Percentiles rank a stretch among this genome's conserved stretches.
These are phyloP conservation scores for Pungitius pungitius DNA, from an alignment of 2,113 vertebrate genomes.

Conservation along the genomic window DNA sequence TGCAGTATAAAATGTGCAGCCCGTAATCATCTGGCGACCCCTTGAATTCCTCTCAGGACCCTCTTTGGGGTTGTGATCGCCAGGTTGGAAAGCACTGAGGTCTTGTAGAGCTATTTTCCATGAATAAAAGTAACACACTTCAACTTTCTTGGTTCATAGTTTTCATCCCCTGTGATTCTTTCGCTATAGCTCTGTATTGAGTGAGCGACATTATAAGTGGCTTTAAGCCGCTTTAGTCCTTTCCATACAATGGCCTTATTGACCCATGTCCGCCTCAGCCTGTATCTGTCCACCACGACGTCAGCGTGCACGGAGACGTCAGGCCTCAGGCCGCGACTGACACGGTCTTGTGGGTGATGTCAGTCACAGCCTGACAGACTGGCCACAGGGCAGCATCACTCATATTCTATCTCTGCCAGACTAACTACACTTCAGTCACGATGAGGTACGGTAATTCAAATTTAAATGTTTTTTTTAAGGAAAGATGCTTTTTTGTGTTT, in stretches of 20 bases:
- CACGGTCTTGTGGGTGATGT: slow-evolving; percentile 64
- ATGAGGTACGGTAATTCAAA: slow-evolving; percentile 52
- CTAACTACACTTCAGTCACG: slow-evolving; percentile 26
- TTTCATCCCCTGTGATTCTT: not conserved
- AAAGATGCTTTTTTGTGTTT: not conserved
- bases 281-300: slow-evolving; percentile 23
- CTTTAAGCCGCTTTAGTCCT: slow-evolving; percentile 10
- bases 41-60: not conserved
- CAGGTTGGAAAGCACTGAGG: not conserved
- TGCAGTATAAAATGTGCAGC: not conserved
- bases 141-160: not conserved
- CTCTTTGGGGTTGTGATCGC: not conserved
- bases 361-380: slow-evolving; percentile 52
- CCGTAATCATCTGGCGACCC: not conserved
- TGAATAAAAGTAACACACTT: not conserved
- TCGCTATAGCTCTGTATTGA: not conserved
- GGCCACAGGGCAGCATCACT: slow-evolving; percentile 44
- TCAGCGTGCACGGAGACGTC: slow-evolving; percentile 40
- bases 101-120: not conserved
- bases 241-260: slow-evolving; percentile 52
- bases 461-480: not conserved
- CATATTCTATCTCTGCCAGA: slow-evolving; percentile 22
- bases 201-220: slow-evolving; percentile 12
- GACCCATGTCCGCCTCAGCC: slow-evolving; percentile 24
- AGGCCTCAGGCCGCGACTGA: slow-evolving; percentile 70